Percentiles rank a stretch among this genome's conserved stretches.
Conservation (phyloP, 2,113 vertebrate genomes). For the Antennarius striatus region DNA sequence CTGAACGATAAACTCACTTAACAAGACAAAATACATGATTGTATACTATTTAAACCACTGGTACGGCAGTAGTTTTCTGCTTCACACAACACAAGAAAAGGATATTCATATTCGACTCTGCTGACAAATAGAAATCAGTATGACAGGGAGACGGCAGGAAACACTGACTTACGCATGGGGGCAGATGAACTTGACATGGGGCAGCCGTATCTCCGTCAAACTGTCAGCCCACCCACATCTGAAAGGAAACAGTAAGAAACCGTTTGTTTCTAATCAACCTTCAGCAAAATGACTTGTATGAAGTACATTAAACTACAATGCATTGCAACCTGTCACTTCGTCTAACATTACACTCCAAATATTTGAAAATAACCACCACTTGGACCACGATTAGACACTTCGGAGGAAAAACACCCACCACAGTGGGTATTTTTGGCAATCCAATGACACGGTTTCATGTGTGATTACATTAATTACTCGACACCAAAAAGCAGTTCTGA, state of each 20-base stretch:
- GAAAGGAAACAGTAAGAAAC: conserved; percentile 39
- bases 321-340: no score
- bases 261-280: conserved; percentile 26
- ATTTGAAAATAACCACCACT: no score
- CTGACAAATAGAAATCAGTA: background rate
- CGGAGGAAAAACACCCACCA: no score
- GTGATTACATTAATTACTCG: no score
- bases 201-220: conserved; percentile 88
- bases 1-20: background rate
- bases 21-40: background rate
- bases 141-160: background rate
- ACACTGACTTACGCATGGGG: conserved; percentile 93
- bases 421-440: no score
- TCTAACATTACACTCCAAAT: no score
- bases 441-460: no score
- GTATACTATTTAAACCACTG: no score
- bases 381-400: no score
- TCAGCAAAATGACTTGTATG: background rate
- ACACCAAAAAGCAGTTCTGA: no score
- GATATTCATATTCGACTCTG: background rate
- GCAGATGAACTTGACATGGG: conserved; percentile 96
- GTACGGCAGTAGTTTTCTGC: background rate
- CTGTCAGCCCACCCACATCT: conserved; percentile 95
- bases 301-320: no score
- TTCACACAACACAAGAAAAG: background rate